A percentile compares a stretch with the other conserved stretches of the same genome.
These are phyloP conservation scores for Drosophila melanosoma DNA, from an alignment of 2,888 invertebrate species.

Conservation along the genomic window DNA sequence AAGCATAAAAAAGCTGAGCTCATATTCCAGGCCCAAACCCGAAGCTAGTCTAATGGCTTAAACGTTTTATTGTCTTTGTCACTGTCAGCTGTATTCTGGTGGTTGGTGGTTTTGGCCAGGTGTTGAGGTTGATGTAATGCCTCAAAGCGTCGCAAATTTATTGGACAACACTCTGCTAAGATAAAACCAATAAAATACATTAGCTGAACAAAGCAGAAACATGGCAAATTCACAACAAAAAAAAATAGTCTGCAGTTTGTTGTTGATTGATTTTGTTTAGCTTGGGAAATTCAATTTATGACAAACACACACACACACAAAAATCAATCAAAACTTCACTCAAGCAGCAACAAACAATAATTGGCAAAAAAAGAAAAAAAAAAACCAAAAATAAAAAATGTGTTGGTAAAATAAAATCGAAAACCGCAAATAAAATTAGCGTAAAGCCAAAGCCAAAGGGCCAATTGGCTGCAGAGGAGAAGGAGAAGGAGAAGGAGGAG, in stretches of 20 bases:
- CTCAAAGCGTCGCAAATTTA: slow-evolving; percentile 40
- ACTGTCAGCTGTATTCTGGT: not conserved
- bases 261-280: slow-evolving; percentile 66
- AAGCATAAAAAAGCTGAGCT: not conserved
- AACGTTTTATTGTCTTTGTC: slow-evolving; percentile 25
- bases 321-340: slow-evolving; percentile 63
- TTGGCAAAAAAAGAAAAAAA: slow-evolving; percentile 26
- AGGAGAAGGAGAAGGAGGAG: no score
- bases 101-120: slow-evolving; percentile 9
- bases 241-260: slow-evolving; percentile 30
- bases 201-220: slow-evolving; percentile 33
- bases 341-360: slow-evolving; percentile 29
- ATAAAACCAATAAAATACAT: slow-evolving; percentile 61
- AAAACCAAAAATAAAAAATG: slow-evolving; percentile 22
- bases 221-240: slow-evolving; percentile 44
- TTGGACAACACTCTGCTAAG: slow-evolving; percentile 38
- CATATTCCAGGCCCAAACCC: not conserved
- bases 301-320: slow-evolving; percentile 34
- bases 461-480: not conserved
- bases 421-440: slow-evolving; percentile 78
- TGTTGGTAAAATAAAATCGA: slow-evolving; percentile 53
- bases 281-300: slow-evolving; percentile 68
- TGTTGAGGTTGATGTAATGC: slow-evolving; percentile 44
- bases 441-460: slow-evolving; percentile 21
- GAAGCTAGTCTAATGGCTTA: not conserved